Evolutionary conservation across 2,113 vertebrate genomes (phyloP).

Genomic region (Phalacrocorax carbo): DNA sequence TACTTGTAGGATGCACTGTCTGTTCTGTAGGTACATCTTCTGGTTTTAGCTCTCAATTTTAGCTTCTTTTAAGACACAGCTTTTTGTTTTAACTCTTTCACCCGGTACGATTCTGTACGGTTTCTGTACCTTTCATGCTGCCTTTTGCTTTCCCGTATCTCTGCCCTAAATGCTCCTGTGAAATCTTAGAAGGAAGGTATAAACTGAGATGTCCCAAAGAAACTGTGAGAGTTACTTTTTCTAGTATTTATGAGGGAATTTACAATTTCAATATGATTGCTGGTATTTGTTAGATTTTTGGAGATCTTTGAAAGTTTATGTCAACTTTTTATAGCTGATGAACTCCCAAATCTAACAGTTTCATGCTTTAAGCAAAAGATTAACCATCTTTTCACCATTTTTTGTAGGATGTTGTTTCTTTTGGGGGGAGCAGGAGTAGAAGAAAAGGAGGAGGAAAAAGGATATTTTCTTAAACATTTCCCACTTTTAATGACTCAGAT

Average conservation of each 20-base stretch:
- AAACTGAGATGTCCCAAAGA: background rate
- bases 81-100: background rate
- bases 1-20: background rate
- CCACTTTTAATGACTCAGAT: background rate
- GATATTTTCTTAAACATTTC: background rate
- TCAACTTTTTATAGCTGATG: background rate
- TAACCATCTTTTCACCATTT: background rate
- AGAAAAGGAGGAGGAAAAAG: background rate
- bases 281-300: background rate
- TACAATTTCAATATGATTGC: background rate
- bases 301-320: background rate
- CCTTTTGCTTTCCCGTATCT: background rate
- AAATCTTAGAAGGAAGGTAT: background rate
- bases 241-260: background rate
- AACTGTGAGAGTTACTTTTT: background rate
- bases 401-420: background rate
- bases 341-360: background rate
- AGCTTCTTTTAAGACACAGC: background rate
- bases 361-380: background rate
- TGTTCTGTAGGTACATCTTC: background rate
- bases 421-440: accelerated
- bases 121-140: background rate
- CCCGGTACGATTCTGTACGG: background rate
- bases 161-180: background rate
- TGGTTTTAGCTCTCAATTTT: background rate